phyloP scores from a whole-genome alignment of 2,888 invertebrate genomes.

The Dynastes grantii region DNA sequence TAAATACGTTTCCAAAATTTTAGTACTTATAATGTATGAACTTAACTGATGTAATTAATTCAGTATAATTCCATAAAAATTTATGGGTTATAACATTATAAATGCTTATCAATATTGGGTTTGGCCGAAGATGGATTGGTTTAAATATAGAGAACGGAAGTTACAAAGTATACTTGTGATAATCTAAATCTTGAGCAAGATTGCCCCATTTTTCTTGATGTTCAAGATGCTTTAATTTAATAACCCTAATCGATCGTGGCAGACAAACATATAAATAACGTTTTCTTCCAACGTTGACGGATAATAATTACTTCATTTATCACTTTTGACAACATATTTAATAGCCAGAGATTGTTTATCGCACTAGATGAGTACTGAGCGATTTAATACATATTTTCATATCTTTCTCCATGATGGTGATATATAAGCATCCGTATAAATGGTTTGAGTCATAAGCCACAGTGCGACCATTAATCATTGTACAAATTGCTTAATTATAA shows the following conservation, averaged over 20 bases:
- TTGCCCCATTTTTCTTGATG: no score
- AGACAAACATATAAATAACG: background rate
- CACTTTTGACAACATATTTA: background rate
- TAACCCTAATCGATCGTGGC: background rate
- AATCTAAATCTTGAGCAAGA: no score
- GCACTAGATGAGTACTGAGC: background rate
- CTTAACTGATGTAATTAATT: no score
- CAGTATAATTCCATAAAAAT: no score
- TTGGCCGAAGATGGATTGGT: no score
- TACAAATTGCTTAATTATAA: constrained; percentile 35
- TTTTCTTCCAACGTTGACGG: background rate
- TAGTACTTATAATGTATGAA: no score
- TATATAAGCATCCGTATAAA: background rate
- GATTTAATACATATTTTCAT: background rate
- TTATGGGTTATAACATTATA: no score
- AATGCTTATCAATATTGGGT: background rate
- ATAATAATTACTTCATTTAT: constrained; percentile 8
- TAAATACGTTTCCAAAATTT: no score
- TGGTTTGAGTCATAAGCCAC: constrained; percentile 13
- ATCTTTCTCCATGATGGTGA: background rate
- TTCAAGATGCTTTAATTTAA: no score
- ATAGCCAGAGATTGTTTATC: constrained; percentile 4
- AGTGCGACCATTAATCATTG: background rate
- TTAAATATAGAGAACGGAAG: no score
- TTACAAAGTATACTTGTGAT: no score